Percentiles rank a stretch among this genome's conserved stretches.
Conservation (phyloP, 2,888 invertebrate genomes). For the Stenurella melanura region DNA sequence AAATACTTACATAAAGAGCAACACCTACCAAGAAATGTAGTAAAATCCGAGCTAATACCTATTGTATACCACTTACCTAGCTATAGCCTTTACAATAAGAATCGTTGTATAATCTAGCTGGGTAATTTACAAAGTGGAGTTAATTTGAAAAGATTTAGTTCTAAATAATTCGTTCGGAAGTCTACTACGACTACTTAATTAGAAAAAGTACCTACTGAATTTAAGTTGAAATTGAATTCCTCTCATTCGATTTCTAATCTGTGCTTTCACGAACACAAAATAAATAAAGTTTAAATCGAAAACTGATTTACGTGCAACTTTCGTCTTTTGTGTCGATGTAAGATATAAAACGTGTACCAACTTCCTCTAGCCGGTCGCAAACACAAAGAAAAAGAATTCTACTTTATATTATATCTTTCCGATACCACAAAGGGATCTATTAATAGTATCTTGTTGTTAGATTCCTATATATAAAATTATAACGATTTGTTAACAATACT, state of each 20-base stretch:
- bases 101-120: slow-evolving; percentile 16
- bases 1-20: too few relatives aligned
- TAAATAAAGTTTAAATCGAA: slow-evolving; percentile 48
- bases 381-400: background rate
- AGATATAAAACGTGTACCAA: slow-evolving; percentile 18
- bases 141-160: slow-evolving; percentile 40
- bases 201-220: slow-evolving; percentile 43
- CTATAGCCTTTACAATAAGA: slow-evolving; percentile 27
- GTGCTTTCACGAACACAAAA: slow-evolving; percentile 45
- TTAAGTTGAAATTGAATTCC: slow-evolving; percentile 45
- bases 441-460: slow-evolving; percentile 13
- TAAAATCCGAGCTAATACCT: too few relatives aligned
- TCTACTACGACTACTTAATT: slow-evolving; percentile 40
- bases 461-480: slow-evolving; percentile 17
- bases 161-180: slow-evolving; percentile 43
- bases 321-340: slow-evolving; percentile 18
- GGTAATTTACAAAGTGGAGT: slow-evolving; percentile 36
- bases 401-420: slow-evolving; percentile 14
- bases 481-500: slow-evolving; percentile 7
- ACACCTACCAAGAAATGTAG: too few relatives aligned
- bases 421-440: slow-evolving; percentile 19
- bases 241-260: slow-evolving; percentile 45
- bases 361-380: background rate
- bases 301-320: slow-evolving; percentile 42
- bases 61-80: too few relatives aligned